A percentile compares a stretch with the other conserved stretches of the same genome.
Evolutionary conservation across 2,113 vertebrate genomes (phyloP).

Genomic region (Benitochromis conjunctus): DNA sequence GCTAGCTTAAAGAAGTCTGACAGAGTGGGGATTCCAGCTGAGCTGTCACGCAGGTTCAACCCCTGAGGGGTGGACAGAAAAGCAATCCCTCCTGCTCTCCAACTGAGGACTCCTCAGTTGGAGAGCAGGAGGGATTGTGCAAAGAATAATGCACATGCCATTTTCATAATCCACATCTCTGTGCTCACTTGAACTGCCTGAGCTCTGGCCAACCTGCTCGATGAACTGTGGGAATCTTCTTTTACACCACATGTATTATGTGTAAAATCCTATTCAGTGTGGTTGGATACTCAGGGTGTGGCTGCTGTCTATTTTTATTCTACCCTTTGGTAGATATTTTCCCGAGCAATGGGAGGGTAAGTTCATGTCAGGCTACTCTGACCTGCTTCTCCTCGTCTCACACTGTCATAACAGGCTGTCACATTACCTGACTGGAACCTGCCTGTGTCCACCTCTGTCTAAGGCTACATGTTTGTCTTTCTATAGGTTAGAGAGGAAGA

Average conservation of each 20-base stretch:
- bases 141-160: neutral
- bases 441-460: neutral
- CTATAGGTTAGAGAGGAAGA: neutral
- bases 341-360: neutral
- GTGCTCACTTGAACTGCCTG: neutral
- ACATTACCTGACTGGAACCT: neutral
- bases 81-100: neutral
- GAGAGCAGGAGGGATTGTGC: neutral
- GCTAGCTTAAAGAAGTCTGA: constrained; percentile 11
- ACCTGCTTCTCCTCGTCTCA: neutral
- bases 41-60: neutral
- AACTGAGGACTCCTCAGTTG: neutral
- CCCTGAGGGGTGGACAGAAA: neutral
- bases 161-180: constrained; percentile 16
- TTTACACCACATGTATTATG: neutral
- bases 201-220: neutral
- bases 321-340: constrained; percentile 5
- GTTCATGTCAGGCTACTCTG: constrained; percentile 2
- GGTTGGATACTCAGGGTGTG: constrained; percentile 12
- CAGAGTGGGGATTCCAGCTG: constrained; percentile 16
- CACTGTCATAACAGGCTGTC: neutral
- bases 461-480: neutral
- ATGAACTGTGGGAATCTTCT: constrained; percentile 29
- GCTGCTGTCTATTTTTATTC: constrained; percentile 6
- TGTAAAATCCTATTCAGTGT: constrained; percentile 7